phyloP scores from a whole-genome alignment of 1,140 invertebrate genomes.

The Colletes gigas region DNA sequence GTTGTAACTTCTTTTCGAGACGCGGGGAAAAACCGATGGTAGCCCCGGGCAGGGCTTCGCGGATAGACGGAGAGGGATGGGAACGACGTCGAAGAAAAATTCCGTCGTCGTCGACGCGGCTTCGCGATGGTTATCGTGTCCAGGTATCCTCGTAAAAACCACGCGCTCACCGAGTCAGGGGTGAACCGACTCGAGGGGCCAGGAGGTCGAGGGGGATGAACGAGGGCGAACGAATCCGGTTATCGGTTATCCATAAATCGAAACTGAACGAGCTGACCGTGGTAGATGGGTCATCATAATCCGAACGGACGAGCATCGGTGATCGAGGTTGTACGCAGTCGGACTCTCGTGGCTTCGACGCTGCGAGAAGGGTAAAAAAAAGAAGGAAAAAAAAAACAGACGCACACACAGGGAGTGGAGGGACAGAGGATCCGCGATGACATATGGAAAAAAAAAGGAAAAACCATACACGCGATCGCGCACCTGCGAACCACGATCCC shows the following conservation, averaged over 20 bases:
- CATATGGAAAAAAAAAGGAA: background rate
- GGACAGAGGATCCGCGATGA: background rate
- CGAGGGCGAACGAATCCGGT: conserved; percentile 52
- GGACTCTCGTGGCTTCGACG: conserved; percentile 32
- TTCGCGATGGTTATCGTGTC: conserved; percentile 40
- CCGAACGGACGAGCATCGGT: conserved; percentile 50
- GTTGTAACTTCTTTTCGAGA: no score
- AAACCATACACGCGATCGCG: background rate
- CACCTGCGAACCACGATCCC: conserved; percentile 4
- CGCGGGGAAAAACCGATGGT: conserved; percentile 4
- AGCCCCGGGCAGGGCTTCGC: conserved; percentile 13
- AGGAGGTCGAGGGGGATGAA: conserved; percentile 15
- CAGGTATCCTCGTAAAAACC: conserved; percentile 57
- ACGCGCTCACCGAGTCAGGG: background rate
- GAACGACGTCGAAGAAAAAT: conserved; percentile 29
- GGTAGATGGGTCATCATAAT: conserved; percentile 67
- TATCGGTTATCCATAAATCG: conserved; percentile 69
- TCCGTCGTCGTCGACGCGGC: conserved; percentile 39
- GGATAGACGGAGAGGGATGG: background rate
- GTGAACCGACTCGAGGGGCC: conserved; percentile 1
- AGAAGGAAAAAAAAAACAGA: background rate
- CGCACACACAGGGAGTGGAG: no score
- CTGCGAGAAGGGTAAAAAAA: conserved; percentile 2
- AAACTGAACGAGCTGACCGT: conserved; percentile 64
- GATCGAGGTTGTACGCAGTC: conserved; percentile 45